Conservation (phyloP, 2,113 vertebrate species). For the Mohoua ochrocephala region DNA sequence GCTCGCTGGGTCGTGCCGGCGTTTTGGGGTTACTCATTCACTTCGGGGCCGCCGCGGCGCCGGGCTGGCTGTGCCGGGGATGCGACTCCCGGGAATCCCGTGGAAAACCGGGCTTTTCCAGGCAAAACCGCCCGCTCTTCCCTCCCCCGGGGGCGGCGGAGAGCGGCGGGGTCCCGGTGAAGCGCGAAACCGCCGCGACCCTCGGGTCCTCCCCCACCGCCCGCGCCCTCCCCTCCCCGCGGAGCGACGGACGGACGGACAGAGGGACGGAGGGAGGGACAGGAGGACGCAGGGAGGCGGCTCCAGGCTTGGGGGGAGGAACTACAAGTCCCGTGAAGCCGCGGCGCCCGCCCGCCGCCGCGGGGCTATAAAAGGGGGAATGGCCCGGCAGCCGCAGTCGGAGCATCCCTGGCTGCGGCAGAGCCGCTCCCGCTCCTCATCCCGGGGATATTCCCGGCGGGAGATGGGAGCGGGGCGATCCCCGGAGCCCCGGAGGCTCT, state of each 20-base stretch:
- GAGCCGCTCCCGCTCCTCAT: fast-evolving
- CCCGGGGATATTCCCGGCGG: background rate
- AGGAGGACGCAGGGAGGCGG: background rate
- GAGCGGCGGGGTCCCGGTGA: background rate
- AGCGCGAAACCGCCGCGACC: no score
- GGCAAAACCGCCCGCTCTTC: fast-evolving
- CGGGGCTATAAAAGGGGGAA: slow-evolving; percentile 10
- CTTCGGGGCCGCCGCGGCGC: fast-evolving
- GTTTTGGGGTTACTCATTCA: slow-evolving; percentile 11
- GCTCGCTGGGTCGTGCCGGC: background rate
- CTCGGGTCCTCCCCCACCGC: background rate
- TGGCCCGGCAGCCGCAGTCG: background rate
- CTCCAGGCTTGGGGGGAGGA: background rate
- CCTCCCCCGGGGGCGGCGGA: fast-evolving
- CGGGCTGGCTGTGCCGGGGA: background rate
- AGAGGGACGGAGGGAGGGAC: background rate
- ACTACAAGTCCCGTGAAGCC: slow-evolving; percentile 56
- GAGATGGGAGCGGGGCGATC: fast-evolving
- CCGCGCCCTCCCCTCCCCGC: background rate
- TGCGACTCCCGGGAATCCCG: background rate
- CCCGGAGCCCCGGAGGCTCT: fast-evolving
- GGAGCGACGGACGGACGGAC: background rate
- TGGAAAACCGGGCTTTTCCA: background rate
- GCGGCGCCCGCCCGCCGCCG: background rate
- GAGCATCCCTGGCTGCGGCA: background rate